phyloP scores from a whole-genome alignment of 2,113 vertebrate genomes.

The Antigone vipio region DNA sequence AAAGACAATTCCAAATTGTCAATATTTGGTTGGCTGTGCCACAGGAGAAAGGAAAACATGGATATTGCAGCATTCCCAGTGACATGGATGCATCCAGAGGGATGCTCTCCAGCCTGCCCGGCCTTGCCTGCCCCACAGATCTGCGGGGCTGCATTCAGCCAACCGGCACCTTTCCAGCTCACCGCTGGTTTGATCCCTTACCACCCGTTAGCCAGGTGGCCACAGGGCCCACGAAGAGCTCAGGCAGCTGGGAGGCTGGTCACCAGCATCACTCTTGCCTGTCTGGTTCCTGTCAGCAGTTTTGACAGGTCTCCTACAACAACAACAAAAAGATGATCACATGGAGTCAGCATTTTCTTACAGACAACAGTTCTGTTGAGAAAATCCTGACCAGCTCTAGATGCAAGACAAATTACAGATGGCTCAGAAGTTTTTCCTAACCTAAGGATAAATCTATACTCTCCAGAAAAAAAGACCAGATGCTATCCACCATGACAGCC shows the following conservation, averaged over 20 bases:
- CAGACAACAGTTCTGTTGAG: not conserved
- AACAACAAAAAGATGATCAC: not conserved
- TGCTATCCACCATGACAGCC: not conserved
- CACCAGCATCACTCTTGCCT: not conserved
- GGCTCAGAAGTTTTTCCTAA: not conserved
- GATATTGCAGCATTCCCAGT: not conserved
- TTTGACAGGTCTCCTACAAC: not conserved
- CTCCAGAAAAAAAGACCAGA: not conserved
- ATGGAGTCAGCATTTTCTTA: not conserved
- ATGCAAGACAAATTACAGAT: not conserved
- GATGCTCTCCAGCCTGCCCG: not conserved
- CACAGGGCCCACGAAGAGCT: not conserved
- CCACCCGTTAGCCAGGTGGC: not conserved
- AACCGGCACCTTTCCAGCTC: rapidly evolving
- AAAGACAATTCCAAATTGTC: not conserved
- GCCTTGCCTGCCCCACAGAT: not conserved
- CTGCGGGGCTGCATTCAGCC: not conserved
- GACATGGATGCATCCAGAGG: not conserved
- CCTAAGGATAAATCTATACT: not conserved
- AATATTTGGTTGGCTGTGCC: not conserved
- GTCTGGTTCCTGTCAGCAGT: not conserved
- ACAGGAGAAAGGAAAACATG: not conserved
- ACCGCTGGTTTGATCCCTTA: not conserved
- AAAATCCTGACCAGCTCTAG: not conserved
- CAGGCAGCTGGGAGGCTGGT: not conserved